Percentiles rank a stretch among this genome's conserved stretches.
Conservation (phyloP, 2,797 vertebrate species). For the Crossoptilon crossoptilon region DNA sequence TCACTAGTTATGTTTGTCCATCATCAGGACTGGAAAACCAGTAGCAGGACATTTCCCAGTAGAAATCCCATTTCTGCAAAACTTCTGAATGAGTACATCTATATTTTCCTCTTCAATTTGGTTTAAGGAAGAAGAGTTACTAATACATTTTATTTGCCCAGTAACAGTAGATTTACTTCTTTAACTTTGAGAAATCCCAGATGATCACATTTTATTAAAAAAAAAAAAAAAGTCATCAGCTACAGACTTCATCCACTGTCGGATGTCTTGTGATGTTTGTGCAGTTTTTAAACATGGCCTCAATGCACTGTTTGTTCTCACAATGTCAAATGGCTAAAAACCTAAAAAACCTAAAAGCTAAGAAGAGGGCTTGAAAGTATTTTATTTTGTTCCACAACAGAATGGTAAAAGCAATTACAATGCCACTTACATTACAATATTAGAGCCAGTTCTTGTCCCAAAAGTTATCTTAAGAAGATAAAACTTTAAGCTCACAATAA, state of each 20-base stretch:
- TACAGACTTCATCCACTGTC: neutral
- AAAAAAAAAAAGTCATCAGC: neutral
- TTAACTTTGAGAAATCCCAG: neutral
- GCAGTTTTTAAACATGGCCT: neutral
- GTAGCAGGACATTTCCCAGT: neutral
- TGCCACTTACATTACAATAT: neutral
- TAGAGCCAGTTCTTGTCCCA: neutral
- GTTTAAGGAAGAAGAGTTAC: neutral
- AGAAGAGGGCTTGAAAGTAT: neutral
- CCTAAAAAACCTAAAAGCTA: neutral
- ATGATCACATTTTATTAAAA: neutral
- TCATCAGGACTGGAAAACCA: neutral
- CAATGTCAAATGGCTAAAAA: neutral
- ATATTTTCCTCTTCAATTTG: neutral
- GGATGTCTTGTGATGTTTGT: fast-evolving
- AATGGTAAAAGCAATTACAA: neutral
- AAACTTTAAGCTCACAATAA: neutral
- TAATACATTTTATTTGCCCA: neutral
- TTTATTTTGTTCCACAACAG: neutral
- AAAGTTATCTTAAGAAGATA: neutral
- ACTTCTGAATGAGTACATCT: neutral
- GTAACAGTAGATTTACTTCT: neutral
- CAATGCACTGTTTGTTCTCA: neutral
- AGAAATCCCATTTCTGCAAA: neutral
- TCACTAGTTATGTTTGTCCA: neutral